Evolutionary conservation across 2,113 vertebrate species (phyloP).

Genomic region (Burhinus oedicnemus): DNA sequence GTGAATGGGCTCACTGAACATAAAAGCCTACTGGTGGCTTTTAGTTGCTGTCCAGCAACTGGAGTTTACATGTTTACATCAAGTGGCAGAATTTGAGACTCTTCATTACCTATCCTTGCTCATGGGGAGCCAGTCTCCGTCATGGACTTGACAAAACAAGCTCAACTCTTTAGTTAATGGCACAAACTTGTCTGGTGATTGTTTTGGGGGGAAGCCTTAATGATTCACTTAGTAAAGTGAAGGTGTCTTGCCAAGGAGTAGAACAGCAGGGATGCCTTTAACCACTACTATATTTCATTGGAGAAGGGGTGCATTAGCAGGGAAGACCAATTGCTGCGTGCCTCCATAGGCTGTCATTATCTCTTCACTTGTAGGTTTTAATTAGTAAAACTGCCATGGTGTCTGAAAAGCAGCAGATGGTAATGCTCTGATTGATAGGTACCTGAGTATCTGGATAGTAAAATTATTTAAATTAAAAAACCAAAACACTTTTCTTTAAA

Average conservation of each 20-base stretch:
- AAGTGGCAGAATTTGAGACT: not conserved
- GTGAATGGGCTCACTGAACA: not conserved
- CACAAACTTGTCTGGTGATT: not conserved
- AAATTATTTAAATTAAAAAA: not conserved
- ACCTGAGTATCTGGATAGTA: not conserved
- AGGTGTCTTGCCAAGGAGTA: not conserved
- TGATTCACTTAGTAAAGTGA: not conserved
- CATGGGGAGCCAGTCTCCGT: fast-evolving
- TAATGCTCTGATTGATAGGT: not conserved
- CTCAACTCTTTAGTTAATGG: not conserved
- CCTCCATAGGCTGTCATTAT: not conserved
- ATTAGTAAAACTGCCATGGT: not conserved
- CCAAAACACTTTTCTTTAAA: not conserved
- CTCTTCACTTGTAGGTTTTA: not conserved
- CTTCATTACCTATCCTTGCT: not conserved
- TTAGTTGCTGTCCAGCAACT: not conserved
- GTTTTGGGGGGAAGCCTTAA: not conserved
- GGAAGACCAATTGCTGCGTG: not conserved
- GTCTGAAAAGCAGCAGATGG: not conserved
- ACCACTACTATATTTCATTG: not conserved
- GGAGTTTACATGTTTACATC: not conserved
- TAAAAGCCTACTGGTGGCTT: not conserved
- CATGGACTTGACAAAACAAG: not conserved
- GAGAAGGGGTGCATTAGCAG: not conserved
- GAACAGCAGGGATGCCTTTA: not conserved